Percentiles rank a stretch among this genome's conserved stretches.
These are phyloP conservation scores for Loripinus fragilis DNA, from an alignment of 2,888 invertebrate genomes.

Conservation along the genomic window DNA sequence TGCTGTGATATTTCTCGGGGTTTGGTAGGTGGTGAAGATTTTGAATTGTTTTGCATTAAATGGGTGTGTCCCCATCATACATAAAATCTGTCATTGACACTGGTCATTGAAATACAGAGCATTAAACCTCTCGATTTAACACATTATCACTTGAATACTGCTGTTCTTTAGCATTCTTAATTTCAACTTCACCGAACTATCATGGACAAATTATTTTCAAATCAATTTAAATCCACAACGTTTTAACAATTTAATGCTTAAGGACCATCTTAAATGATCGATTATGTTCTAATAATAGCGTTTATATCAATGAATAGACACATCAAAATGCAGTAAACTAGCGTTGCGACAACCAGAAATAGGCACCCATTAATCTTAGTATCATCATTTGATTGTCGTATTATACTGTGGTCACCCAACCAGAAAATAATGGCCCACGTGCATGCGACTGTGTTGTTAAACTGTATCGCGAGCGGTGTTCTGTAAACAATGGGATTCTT, in stretches of 20 bases:
- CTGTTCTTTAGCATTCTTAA: no score
- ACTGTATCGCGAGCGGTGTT: neutral
- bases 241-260: neutral
- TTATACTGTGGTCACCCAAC: neutral
- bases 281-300: conserved; percentile 3
- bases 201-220: conserved; percentile 8
- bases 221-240: neutral
- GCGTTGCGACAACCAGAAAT: neutral
- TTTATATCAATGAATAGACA: neutral
- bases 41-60: no score
- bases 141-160: no score
- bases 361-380: neutral
- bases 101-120: no score
- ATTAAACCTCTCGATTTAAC: no score
- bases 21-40: no score
- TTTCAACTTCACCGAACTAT: neutral
- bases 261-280: neutral
- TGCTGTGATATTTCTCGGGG: no score
- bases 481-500: neutral
- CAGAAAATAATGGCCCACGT: neutral
- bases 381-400: neutral
- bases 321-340: neutral
- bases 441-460: neutral
- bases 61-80: no score
- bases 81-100: no score